Conservation (phyloP, 2,113 vertebrate genomes). For the Lophotis ruficrista region DNA sequence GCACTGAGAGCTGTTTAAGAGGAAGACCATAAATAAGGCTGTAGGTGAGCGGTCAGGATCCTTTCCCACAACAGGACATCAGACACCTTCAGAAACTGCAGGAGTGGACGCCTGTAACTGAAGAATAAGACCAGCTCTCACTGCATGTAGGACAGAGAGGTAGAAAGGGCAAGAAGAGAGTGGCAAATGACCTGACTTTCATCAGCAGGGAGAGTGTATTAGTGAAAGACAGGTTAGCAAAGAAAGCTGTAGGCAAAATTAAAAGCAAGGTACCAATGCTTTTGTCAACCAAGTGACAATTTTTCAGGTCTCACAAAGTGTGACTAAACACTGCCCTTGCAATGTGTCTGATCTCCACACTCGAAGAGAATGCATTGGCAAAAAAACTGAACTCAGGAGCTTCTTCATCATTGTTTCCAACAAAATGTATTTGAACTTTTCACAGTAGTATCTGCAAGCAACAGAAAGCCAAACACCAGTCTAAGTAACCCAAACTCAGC, state of each 20-base stretch:
- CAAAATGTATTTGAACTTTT: not conserved
- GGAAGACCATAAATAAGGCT: not conserved
- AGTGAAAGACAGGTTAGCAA: not conserved
- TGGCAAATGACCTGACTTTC: not conserved
- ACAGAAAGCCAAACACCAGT: not conserved
- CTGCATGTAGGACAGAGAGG: not conserved
- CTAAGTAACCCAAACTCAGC: not conserved
- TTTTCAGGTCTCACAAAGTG: not conserved
- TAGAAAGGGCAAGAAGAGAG: not conserved
- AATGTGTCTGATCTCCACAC: not conserved
- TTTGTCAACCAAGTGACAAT: not conserved
- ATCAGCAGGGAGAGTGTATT: not conserved
- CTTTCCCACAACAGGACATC: not conserved
- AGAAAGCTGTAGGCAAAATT: not conserved
- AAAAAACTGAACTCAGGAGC: not conserved
- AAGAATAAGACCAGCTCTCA: not conserved
- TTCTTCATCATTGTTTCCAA: not conserved
- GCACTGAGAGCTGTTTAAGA: not conserved
- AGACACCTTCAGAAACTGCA: not conserved
- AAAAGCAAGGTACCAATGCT: not conserved
- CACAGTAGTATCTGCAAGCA: not conserved
- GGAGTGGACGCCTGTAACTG: not conserved
- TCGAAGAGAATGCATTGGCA: not conserved
- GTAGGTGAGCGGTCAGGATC: fast-evolving
- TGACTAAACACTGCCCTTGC: not conserved